These are phyloP conservation scores for Echinarachnius parma DNA, from an alignment of 53 echinoderm and acorn worm species.

Conservation along the genomic window DNA sequence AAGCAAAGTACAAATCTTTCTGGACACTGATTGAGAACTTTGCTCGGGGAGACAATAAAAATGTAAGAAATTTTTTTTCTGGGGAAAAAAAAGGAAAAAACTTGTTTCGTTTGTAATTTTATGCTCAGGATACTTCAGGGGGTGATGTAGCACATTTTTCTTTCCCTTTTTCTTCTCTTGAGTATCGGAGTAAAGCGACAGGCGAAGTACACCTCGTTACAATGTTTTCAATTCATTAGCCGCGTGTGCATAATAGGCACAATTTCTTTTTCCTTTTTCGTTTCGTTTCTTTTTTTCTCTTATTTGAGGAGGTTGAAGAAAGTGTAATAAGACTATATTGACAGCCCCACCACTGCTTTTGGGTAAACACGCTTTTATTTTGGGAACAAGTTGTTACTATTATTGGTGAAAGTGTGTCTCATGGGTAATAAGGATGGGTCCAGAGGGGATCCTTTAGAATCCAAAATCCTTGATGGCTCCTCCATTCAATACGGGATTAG, in stretches of 20 bases:
- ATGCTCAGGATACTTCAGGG: slow-evolving; percentile 18
- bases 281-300: no score
- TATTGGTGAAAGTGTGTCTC: not conserved
- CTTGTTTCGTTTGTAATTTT: slow-evolving; percentile 23
- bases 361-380: slow-evolving; percentile 20
- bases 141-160: not conserved
- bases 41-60: no score
- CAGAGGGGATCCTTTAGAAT: slow-evolving; percentile 1
- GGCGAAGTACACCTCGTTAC: slow-evolving; percentile 12
- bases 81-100: not conserved
- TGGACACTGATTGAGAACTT: no score
- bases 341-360: not conserved
- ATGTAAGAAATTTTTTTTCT: no score
- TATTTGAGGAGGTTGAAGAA: not conserved
- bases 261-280: no score
- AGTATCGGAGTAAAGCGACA: not conserved
- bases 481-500: not conserved
- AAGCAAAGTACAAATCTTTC: no score
- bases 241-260: not conserved
- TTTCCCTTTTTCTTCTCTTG: not conserved
- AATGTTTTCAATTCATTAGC: slow-evolving; percentile 39
- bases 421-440: not conserved
- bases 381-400: not conserved
- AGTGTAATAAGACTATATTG: not conserved
- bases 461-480: not conserved